Conservation (phyloP, 2,113 vertebrate genomes). For the Hippocampus barbouri region DNA sequence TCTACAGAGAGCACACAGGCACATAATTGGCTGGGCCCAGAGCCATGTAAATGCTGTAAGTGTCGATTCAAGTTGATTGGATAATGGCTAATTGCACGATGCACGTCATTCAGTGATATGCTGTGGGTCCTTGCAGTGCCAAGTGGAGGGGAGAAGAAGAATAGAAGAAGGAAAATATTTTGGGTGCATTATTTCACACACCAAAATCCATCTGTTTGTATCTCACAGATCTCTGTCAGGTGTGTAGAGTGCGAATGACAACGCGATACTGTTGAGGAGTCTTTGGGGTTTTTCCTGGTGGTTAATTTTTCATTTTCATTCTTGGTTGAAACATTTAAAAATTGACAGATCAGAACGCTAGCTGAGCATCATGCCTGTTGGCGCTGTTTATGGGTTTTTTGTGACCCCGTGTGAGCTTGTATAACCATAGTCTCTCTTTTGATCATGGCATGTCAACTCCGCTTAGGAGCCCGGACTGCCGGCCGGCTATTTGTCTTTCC, state of each 20-base stretch:
- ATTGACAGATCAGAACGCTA: slow-evolving; percentile 1
- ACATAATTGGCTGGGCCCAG: slow-evolving; percentile 57
- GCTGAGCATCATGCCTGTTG: slow-evolving; percentile 11
- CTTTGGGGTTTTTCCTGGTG: background rate
- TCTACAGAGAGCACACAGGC: slow-evolving; percentile 38
- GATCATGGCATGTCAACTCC: slow-evolving; percentile 43
- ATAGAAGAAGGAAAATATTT: slow-evolving; percentile 42
- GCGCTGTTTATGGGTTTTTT: slow-evolving; percentile 12
- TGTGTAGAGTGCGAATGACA: background rate
- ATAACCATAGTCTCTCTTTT: slow-evolving; percentile 19
- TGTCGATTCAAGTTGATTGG: slow-evolving; percentile 61
- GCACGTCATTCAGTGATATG: slow-evolving; percentile 56
- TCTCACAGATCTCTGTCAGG: background rate
- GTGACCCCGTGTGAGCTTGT: slow-evolving; percentile 13
- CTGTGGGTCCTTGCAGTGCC: slow-evolving; percentile 30
- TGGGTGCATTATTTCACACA: slow-evolving; percentile 45
- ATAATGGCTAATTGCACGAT: slow-evolving; percentile 66
- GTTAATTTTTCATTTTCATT: slow-evolving; percentile 4
- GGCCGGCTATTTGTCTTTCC: slow-evolving; percentile 26
- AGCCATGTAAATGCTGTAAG: slow-evolving; percentile 54
- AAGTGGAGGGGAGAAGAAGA: slow-evolving; percentile 23
- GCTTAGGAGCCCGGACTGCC: slow-evolving; percentile 29
- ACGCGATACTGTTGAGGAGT: slow-evolving; percentile 13
- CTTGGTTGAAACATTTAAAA: slow-evolving; percentile 4
- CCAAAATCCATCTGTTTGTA: slow-evolving; percentile 34